phyloP scores from a whole-genome alignment of 2,888 invertebrate species.

The Melikaiella ostensackeni region DNA sequence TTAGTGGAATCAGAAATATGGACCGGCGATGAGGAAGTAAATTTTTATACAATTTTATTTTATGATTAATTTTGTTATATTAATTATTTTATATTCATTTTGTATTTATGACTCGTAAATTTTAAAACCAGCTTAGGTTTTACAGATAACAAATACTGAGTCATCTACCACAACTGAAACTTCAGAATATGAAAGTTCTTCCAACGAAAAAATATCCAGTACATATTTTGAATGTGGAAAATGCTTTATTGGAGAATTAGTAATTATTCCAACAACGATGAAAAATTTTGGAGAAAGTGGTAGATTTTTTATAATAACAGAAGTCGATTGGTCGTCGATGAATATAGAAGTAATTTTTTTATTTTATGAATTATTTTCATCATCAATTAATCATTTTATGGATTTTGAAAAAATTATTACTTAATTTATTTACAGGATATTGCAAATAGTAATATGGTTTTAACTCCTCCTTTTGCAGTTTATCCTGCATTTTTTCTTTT shows the following conservation, averaged over 20 bases:
- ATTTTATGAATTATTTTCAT: conserved; percentile 38
- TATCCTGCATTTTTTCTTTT: conserved; percentile 76
- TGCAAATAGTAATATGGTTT: conserved; percentile 65
- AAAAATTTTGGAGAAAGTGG: conserved; percentile 74
- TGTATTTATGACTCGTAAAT: not conserved
- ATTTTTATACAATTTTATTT: not conserved
- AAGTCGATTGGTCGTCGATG: conserved; percentile 76
- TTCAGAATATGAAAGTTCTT: conserved; percentile 41
- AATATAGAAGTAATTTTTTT: conserved; percentile 68
- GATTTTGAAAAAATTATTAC: conserved; percentile 33
- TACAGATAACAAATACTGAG: not conserved
- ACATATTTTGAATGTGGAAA: conserved; percentile 74
- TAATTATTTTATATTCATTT: not conserved
- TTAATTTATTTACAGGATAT: conserved; percentile 61
- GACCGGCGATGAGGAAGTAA: not conserved
- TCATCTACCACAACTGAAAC: not conserved
- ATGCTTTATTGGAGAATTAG: conserved; percentile 74
- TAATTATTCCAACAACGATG: conserved; percentile 65
- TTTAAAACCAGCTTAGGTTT: not conserved
- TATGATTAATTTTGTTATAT: no score
- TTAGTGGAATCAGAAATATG: not conserved
- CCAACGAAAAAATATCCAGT: conserved; percentile 48
- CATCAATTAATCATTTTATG: not conserved
- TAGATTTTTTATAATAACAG: conserved; percentile 76
- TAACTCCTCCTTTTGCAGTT: conserved; percentile 71